Evolutionary conservation across 2,113 vertebrate species (phyloP).

Genomic region (Myotis brandtii): DNA sequence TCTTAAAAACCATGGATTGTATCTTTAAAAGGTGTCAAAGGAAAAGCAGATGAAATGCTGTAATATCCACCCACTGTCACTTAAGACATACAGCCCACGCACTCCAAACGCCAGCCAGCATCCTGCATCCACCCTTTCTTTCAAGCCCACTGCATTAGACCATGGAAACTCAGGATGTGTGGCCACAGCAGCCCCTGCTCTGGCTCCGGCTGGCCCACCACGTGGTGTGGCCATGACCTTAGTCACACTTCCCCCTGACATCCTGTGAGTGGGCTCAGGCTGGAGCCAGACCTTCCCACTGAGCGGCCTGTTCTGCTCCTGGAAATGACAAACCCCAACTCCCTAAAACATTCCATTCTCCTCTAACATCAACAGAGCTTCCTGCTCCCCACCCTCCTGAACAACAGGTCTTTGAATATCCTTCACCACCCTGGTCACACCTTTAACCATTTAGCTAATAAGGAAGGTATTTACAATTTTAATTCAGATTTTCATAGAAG

Average conservation of each 20-base stretch:
- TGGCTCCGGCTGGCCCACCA: constrained; percentile 80
- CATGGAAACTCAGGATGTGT: constrained; percentile 88
- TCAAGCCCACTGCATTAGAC: constrained; percentile 74
- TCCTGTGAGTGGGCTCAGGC: constrained; percentile 85
- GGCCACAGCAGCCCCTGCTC: constrained; percentile 79
- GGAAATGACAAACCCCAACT: constrained; percentile 88
- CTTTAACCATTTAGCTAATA: constrained; percentile 87
- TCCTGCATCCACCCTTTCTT: constrained; percentile 83
- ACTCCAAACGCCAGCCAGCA: constrained; percentile 78
- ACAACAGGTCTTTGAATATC: constrained; percentile 88
- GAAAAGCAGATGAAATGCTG: constrained; percentile 82
- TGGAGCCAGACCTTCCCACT: constrained; percentile 81
- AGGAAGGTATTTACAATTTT: constrained; percentile 43
- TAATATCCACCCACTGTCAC: constrained; percentile 84
- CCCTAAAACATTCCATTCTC: constrained; percentile 91
- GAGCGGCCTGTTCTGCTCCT: constrained; percentile 86
- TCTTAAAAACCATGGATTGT: constrained; percentile 63
- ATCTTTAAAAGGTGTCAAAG: constrained; percentile 86
- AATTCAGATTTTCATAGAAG: not conserved
- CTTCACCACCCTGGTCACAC: constrained; percentile 86
- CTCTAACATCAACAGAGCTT: constrained; percentile 86
- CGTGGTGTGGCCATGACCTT: constrained; percentile 82
- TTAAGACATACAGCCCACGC: constrained; percentile 82
- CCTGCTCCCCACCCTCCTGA: constrained; percentile 86
- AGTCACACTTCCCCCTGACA: constrained; percentile 84